Evolutionary conservation across 2,888 invertebrate species (phyloP).

Genomic region (Torymus aiolomorphi): DNA sequence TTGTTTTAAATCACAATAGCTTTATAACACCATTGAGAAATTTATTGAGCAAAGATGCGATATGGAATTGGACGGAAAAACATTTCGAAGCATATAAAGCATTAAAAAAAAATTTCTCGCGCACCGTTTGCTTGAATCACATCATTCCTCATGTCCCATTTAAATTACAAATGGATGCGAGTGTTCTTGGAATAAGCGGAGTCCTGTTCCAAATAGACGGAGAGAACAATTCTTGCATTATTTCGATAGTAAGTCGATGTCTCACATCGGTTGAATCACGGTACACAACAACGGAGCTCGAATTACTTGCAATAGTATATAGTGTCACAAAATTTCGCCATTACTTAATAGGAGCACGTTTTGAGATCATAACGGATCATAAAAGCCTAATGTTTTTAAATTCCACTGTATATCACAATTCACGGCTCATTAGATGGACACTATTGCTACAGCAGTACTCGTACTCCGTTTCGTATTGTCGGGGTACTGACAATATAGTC

Average conservation of each 20-base stretch:
- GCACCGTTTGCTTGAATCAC: background rate
- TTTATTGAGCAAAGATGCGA: background rate
- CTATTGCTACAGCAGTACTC: constrained; percentile 49
- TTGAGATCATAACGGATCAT: constrained; percentile 14
- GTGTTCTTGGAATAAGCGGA: background rate
- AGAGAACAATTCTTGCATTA: background rate
- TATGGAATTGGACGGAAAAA: background rate
- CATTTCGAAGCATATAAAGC: background rate
- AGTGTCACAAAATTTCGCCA: background rate
- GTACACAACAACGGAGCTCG: background rate
- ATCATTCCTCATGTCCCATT: background rate
- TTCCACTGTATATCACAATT: constrained; percentile 41
- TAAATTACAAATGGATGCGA: background rate
- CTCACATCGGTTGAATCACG: background rate
- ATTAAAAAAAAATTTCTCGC: constrained; percentile 3
- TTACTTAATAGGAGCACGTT: constrained; percentile 9
- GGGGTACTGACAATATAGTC: constrained; percentile 23
- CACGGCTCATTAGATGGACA: constrained; percentile 53
- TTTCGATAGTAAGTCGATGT: background rate
- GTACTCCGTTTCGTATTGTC: constrained; percentile 49
- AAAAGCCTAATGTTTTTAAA: constrained; percentile 20
- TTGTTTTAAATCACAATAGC: background rate
- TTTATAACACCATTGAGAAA: background rate
- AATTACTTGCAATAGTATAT: constrained; percentile 11
- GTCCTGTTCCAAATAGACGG: background rate